Evolutionary conservation across 2,888 invertebrate genomes (phyloP).

Genomic region (Rhodophaea formosa): DNA sequence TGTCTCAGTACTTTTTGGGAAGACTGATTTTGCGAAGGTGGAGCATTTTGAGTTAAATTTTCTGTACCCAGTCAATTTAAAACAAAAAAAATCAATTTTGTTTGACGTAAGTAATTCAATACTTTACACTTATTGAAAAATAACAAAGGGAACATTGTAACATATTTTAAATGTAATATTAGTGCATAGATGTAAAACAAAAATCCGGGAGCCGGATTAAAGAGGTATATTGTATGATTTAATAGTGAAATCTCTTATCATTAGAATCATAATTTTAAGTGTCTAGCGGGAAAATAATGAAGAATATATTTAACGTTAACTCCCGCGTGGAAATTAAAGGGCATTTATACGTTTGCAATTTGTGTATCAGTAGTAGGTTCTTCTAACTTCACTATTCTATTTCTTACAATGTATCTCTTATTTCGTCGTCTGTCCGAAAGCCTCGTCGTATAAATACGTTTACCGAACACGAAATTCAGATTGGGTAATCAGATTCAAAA

Average conservation of each 20-base stretch:
- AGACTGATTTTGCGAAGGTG: conserved; percentile 49
- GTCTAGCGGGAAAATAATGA: conserved; percentile 54
- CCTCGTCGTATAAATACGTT: too few relatives aligned
- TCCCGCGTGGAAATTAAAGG: conserved; percentile 60
- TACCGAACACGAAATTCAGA: too few relatives aligned
- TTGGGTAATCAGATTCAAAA: too few relatives aligned
- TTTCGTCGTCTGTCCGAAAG: conserved; percentile 44
- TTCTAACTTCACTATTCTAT: conserved; percentile 56
- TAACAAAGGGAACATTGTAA: conserved; percentile 81
- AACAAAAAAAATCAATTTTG: conserved; percentile 24
- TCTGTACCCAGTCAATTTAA: conserved; percentile 29
- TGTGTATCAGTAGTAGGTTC: conserved; percentile 42
- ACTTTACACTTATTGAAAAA: conserved; percentile 55
- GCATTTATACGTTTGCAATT: conserved; percentile 74
- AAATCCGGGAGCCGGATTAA: conserved; percentile 59
- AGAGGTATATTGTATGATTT: conserved; percentile 72
- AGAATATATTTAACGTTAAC: conserved; percentile 67
- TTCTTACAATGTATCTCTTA: conserved; percentile 62
- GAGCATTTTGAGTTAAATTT: conserved; percentile 28
- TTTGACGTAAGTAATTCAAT: conserved; percentile 36
- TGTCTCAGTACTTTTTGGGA: conserved; percentile 42
- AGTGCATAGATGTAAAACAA: conserved; percentile 70
- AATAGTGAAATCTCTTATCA: conserved; percentile 70
- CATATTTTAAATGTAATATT: conserved; percentile 79
- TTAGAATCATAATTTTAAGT: conserved; percentile 68